Base-by-base conservation (phyloP, 2,888 invertebrate species). In the Colostygia pectinataria region DNA sequence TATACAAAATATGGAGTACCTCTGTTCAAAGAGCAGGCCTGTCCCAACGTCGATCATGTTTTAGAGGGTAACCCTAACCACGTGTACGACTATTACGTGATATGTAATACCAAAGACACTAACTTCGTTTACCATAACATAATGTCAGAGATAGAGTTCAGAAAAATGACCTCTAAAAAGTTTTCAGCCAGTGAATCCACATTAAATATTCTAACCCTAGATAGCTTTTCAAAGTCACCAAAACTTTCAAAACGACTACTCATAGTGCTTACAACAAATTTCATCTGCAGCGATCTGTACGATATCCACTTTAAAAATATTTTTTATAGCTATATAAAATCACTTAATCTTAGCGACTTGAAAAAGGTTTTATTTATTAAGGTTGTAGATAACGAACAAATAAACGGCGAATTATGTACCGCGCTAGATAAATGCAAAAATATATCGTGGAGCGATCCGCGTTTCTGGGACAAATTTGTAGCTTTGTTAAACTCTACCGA, bases 401-500 rank as follows among this genome's bases (percentile, higher is more conserved):
- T 90, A 64, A 86, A 78, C 57, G 87, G 89, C 41, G 90, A 90
- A 59, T 66, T 90, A 12, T 77, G 88, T 77, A 84, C 82, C 60
- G 68, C 88, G 37, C 70, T 90, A 76, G 87, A 90, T 75, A 89
- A 88, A 65, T 92, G 94, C 88, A 92, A 92, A 41, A 93, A 93
- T 67, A 91, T 94, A 63, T 92, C 94, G 49, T 95, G 94, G 93
- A 93, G 93, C 58, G 96, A 96, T 72, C 93, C 93, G 40, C 91
- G 95, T 57, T 97, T 97, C 84, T 97, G 97, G 97, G 95, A 96
- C 67, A 95, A 95, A 78, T 91, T 97, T 55, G 91, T 94, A 74
- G 92, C 94, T 49, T 92, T 96, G 90, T 94, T 95, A 32, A 95
- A 96, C 77, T 93, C 94, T 2, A 90, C 89, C 20, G 90, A 90